phyloP scores from a whole-genome alignment of 2,113 vertebrate genomes.

The Hippocampus guttulatus region DNA sequence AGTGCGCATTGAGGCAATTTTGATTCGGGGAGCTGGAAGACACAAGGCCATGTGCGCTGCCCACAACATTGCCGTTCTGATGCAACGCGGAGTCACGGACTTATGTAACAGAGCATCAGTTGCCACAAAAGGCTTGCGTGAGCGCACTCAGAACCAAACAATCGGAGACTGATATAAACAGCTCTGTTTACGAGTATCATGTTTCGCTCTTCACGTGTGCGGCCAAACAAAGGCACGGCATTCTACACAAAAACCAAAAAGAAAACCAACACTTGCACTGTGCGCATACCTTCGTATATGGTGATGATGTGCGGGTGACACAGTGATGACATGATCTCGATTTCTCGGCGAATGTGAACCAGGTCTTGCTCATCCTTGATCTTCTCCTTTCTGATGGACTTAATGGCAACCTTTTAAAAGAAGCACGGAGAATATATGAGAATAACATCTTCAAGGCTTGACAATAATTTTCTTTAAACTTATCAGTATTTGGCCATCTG shows the following conservation, averaged over 20 bases:
- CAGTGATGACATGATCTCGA: slow-evolving; percentile 97
- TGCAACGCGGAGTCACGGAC: not conserved
- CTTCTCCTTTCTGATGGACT: slow-evolving; percentile 93
- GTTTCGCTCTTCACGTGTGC: slow-evolving; percentile 20
- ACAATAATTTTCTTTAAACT: not conserved
- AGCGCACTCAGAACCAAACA: slow-evolving; percentile 40
- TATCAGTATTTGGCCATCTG: not conserved
- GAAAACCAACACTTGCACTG: not conserved
- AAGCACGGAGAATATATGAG: not conserved
- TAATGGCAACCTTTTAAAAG: slow-evolving; percentile 86
- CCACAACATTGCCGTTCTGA: slow-evolving; percentile 14
- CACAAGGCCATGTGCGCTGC: slow-evolving; percentile 15
- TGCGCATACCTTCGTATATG: slow-evolving; percentile 87
- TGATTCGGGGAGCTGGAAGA: slow-evolving; percentile 16
- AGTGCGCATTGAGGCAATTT: slow-evolving; percentile 8
- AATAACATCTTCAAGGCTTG: not conserved
- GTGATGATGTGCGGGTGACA: slow-evolving; percentile 93
- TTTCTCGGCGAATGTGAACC: slow-evolving; percentile 90
- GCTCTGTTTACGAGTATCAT: slow-evolving; percentile 19
- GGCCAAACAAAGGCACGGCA: not conserved
- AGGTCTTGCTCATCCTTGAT: slow-evolving; percentile 95
- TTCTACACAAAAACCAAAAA: not conserved
- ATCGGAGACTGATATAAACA: slow-evolving; percentile 13
- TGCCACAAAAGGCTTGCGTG: slow-evolving; percentile 60
- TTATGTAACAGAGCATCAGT: slow-evolving; percentile 48